Percentiles rank a stretch among this genome's conserved stretches.
phyloP scores from a whole-genome alignment of 2,113 vertebrate species.

The Cranoglanis bouderius region DNA sequence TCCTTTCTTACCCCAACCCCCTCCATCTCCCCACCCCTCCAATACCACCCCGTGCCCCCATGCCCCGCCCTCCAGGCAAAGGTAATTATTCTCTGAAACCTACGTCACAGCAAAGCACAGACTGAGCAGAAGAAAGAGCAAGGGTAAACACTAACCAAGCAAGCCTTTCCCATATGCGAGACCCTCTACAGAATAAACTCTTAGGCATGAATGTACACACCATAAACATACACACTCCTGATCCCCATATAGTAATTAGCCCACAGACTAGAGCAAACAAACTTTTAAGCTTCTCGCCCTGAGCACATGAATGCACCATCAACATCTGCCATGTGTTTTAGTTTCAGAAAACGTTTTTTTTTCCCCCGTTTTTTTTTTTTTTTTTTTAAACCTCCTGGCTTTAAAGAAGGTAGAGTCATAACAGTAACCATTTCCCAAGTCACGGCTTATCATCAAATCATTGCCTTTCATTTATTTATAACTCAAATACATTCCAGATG shows the following conservation, averaged over 20 bases:
- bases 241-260: not conserved
- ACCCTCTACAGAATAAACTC: not conserved
- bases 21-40: not conserved
- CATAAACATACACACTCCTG: not conserved
- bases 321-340: not conserved
- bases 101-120: constrained; percentile 25
- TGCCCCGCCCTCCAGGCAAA: constrained; percentile 8
- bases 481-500: not conserved
- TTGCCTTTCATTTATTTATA: not conserved
- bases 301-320: not conserved
- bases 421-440: not conserved
- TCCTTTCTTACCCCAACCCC: not conserved
- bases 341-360: not conserved
- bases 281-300: not conserved
- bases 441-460: not conserved
- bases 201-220: not conserved
- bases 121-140: constrained; percentile 21
- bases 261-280: not conserved
- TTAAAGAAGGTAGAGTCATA: not conserved
- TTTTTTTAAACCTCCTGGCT: not conserved
- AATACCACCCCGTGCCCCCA: not conserved
- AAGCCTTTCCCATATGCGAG: not conserved
- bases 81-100: constrained; percentile 36
- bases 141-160: constrained; percentile 26
- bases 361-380: not conserved